Conservation (phyloP, 2,888 invertebrate genomes). For the Netelia melanura region DNA sequence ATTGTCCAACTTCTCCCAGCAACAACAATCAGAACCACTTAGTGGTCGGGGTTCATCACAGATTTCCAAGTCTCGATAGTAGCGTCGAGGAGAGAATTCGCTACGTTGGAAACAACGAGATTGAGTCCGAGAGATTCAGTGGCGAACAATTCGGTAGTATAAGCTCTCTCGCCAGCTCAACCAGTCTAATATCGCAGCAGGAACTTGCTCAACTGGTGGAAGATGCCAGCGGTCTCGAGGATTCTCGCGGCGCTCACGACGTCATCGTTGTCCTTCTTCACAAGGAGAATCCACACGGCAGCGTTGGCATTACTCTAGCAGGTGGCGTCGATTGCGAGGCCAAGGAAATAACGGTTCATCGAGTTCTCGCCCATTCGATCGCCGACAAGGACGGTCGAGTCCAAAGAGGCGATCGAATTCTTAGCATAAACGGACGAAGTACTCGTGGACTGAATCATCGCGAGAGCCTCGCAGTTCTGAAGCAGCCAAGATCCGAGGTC, state of each 20-base stretch:
- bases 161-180: constrained; percentile 87
- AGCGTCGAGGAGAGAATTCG: constrained; percentile 85
- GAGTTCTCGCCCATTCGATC: constrained; percentile 93
- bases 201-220: constrained; percentile 89
- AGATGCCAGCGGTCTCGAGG: constrained; percentile 88
- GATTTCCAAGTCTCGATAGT: constrained; percentile 86
- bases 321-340: constrained; percentile 96
- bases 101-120: constrained; percentile 73
- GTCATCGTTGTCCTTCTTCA: constrained; percentile 89
- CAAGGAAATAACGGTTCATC: constrained; percentile 96
- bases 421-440: constrained; percentile 94
- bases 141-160: constrained; percentile 86
- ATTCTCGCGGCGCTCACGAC: constrained; percentile 86
- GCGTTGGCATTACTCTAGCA: constrained; percentile 94
- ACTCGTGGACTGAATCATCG: constrained; percentile 94
- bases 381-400: constrained; percentile 95
- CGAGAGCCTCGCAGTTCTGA: constrained; percentile 94
- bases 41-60: constrained; percentile 77
- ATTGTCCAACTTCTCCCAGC: background rate
- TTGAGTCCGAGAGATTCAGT: constrained; percentile 76
- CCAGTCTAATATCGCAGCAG: constrained; percentile 87
- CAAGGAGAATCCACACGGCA: constrained; percentile 89
- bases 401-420: constrained; percentile 94
- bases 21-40: constrained; percentile 24
- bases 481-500: constrained; percentile 92